Conservation (phyloP, 2,113 vertebrate species). For the Caranx melampygus region DNA sequence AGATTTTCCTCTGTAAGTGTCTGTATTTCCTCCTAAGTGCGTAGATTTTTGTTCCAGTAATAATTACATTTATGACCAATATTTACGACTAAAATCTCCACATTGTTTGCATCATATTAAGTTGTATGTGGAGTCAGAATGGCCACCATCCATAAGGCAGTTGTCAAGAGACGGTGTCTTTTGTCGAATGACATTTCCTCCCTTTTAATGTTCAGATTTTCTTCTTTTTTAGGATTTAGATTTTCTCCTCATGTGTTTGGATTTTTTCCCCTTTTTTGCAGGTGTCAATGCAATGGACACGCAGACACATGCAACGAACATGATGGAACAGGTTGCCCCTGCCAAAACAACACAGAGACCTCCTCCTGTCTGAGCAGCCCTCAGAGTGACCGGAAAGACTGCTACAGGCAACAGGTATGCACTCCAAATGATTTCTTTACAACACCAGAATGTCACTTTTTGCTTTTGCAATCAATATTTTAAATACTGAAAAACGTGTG, state of each 20-base stretch:
- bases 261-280: conserved; percentile 57
- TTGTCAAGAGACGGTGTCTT: background rate
- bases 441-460: background rate
- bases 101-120: background rate
- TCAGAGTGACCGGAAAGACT: conserved; percentile 88
- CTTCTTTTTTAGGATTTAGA: too few relatives aligned
- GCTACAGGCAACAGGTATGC: conserved; percentile 84
- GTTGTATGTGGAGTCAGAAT: background rate
- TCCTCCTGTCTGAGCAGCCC: conserved; percentile 89
- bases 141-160: background rate
- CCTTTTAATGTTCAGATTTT: background rate
- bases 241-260: background rate
- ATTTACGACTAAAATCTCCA: background rate
- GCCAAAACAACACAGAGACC: conserved; percentile 95
- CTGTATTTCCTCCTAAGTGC: too few relatives aligned
- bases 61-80: background rate
- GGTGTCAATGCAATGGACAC: conserved; percentile 94
- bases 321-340: conserved; percentile 92
- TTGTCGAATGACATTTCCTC: background rate
- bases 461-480: background rate
- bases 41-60: background rate
- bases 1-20: too few relatives aligned
- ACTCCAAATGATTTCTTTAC: background rate
- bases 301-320: conserved; percentile 91
- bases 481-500: background rate